Evolutionary conservation across 2,797 vertebrate species (phyloP), one percentile per base, ranked within the genome.

Genomic region (Mus caroli): DNA sequence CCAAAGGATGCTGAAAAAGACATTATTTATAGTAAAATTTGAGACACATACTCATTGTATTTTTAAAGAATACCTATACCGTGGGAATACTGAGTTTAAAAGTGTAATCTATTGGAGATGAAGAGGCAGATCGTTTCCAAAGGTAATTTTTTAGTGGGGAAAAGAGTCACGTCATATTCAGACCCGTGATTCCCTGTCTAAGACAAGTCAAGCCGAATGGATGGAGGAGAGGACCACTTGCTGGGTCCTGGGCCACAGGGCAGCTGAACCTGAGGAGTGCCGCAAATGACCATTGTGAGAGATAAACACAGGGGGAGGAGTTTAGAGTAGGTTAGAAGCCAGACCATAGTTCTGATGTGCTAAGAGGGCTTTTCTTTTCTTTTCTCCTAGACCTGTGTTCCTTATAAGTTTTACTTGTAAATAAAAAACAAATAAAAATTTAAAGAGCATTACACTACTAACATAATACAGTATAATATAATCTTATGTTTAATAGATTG

Each of bases 401-500:
- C 52, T 93, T 89, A 22, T 82, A 78, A 89, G 6, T 92, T 97
- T 22, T 94, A 85, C 31, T 78, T 93, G 64, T 28, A 94, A 89
- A 79, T 95, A 85, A 90, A 76, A 50, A 64, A 43, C 64, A 79
- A 92, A n/a, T 60, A 56, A 90, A 28, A 87, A 50, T 79, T 87
- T 92, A 75, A 73, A 76, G 19, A 77, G 31, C 58, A 79, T 94
- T 75, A 40, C 75, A 67, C 77, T 9, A 91, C 15, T 54, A 94
- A 75, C 24, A 89, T 52, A 31, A 78, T 71, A 69, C n/a, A 34
- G 19, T 34, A 69, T 31, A 26, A 80, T 56, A 88, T 37, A 50
- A 13, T 84, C 92, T 94, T 86, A 77, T 88, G 92, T 37, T 91
- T 92, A 67, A 43, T 87, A 85, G 78, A 78, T 86, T 86, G 26